Conservation (phyloP, 1,140 invertebrate species). For the Bombus pascuorum region DNA sequence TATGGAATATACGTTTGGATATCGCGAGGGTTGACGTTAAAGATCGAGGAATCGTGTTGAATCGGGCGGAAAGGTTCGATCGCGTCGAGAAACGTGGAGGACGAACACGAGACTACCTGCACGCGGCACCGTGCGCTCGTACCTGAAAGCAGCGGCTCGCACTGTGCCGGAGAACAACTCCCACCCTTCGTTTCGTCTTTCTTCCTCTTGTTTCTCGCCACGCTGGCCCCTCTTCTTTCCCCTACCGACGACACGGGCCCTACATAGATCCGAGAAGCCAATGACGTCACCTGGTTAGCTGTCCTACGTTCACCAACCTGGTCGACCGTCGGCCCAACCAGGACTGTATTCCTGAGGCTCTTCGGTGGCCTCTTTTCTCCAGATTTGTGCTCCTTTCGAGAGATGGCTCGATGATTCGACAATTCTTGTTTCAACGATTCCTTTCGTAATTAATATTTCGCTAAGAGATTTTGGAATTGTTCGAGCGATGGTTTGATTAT, state of each 20-base stretch:
- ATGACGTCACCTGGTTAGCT: slow-evolving; percentile 76
- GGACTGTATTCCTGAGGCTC: slow-evolving; percentile 39
- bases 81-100: slow-evolving; percentile 44
- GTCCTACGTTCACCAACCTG: slow-evolving; percentile 77
- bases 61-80: not conserved
- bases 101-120: slow-evolving; percentile 71
- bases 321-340: slow-evolving; percentile 54
- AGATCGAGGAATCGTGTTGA: not conserved
- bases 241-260: slow-evolving; percentile 34
- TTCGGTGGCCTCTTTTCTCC: slow-evolving; percentile 23
- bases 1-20: not conserved
- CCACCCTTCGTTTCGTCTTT: slow-evolving; percentile 66
- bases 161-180: slow-evolving; percentile 75
- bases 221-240: slow-evolving; percentile 47
- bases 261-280: slow-evolving; percentile 73
- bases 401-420: not conserved
- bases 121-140: slow-evolving; percentile 75
- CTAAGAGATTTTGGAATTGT: too few relatives aligned
- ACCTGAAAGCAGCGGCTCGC: slow-evolving; percentile 76
- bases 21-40: not conserved
- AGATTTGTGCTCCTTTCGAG: not conserved
- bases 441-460: not conserved
- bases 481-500: too few relatives aligned
- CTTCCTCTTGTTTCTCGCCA: slow-evolving; percentile 64
- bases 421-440: not conserved